Evolutionary conservation across 2,797 vertebrate genomes (phyloP).

Genomic region (Melanotaenia nigrans): DNA sequence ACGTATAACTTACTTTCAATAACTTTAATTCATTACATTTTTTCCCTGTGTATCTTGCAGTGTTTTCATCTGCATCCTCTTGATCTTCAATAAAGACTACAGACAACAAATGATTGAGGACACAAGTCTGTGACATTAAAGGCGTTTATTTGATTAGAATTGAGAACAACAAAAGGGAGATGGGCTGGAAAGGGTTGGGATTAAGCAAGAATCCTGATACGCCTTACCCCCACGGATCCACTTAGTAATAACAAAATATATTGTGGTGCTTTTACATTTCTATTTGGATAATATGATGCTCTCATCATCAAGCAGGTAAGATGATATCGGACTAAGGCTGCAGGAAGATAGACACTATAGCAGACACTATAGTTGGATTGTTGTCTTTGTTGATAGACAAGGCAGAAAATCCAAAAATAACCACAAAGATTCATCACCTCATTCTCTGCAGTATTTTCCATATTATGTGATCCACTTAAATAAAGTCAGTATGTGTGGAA

Average conservation of each 20-base stretch:
- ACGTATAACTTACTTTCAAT: neutral
- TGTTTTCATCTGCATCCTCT: neutral
- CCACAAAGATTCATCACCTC: conserved; percentile 1
- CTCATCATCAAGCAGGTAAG: neutral
- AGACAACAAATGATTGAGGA: neutral
- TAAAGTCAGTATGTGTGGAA: conserved; percentile 56
- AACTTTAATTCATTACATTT: neutral
- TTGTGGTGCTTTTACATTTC: neutral
- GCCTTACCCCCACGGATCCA: neutral
- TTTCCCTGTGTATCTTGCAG: neutral
- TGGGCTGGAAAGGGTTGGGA: neutral
- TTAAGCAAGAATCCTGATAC: neutral
- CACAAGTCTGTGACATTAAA: neutral
- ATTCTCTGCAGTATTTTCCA: conserved; percentile 28
- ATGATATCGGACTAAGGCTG: neutral
- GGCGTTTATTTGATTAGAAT: neutral
- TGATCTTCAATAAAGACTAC: neutral
- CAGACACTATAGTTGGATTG: conserved; percentile 11
- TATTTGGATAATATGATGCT: neutral
- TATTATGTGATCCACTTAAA: conserved; percentile 11
- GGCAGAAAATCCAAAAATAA: neutral
- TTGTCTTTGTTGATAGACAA: neutral
- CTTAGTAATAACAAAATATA: neutral
- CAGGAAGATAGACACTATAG: neutral
- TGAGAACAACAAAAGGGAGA: neutral